A percentile compares a stretch with the other conserved stretches of the same genome.
These are phyloP conservation scores for Megaleporinus macrocephalus DNA, from an alignment of 2,113 vertebrate genomes.

Conservation along the genomic window DNA sequence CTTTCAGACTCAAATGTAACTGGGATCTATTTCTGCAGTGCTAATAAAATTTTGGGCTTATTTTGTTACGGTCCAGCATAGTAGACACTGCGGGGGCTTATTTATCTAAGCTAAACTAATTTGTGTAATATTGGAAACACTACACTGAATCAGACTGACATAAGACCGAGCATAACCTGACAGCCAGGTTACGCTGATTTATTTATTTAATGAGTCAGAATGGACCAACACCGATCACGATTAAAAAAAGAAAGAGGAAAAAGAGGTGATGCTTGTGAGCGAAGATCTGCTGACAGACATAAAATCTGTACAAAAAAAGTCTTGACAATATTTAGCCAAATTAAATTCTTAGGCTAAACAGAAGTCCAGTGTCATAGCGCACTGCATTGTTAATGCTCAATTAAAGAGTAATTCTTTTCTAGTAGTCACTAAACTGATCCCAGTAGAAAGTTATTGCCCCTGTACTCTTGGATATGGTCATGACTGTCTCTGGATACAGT, in stretches of 20 bases:
- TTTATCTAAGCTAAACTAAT: no score
- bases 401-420: no score
- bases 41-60: no score
- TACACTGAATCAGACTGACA: no score
- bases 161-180: background rate
- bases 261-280: background rate
- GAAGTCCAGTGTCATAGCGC: no score
- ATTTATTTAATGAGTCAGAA: background rate
- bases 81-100: no score
- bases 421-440: background rate
- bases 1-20: no score
- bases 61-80: no score
- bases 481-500: background rate
- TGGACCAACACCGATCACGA: background rate
- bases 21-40: no score
- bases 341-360: no score
- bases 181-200: background rate
- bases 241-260: background rate
- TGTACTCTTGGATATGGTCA: background rate
- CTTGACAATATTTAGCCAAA: background rate
- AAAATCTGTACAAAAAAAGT: background rate
- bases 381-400: no score
- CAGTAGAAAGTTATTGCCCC: background rate
- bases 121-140: no score
- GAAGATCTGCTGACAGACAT: background rate